phyloP scores from a whole-genome alignment of 2,797 vertebrate species.

The Acipenser ruthenus region DNA sequence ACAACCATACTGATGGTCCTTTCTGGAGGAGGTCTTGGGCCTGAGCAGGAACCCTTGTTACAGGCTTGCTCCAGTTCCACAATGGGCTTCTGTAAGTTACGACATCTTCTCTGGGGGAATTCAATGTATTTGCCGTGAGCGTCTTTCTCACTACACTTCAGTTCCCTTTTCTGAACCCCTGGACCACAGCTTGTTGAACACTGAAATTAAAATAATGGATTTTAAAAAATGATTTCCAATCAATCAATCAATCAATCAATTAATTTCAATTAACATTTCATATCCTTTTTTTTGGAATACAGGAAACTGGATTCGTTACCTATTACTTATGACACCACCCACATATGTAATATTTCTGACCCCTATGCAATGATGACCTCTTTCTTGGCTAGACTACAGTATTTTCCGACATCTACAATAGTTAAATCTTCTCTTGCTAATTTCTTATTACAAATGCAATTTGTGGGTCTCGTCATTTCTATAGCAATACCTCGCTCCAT shows the following conservation, averaged over 20 bases:
- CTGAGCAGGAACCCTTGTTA: constrained; percentile 59
- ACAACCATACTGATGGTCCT: constrained; percentile 36
- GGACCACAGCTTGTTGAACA: constrained; percentile 82
- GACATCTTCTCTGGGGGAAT: constrained; percentile 77
- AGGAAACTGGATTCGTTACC: too few species aligned
- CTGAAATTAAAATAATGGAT: constrained; percentile 31
- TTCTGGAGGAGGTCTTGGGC: constrained; percentile 32
- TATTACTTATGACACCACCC: too few species aligned
- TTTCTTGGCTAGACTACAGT: too few species aligned
- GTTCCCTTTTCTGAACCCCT: constrained; percentile 72
- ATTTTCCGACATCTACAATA: too few species aligned
- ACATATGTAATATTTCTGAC: too few species aligned
- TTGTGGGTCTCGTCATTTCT: constrained; percentile 4
- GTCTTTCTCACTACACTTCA: constrained; percentile 78
- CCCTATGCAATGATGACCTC: too few species aligned
- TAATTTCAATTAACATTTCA: too few species aligned
- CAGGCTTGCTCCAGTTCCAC: constrained; percentile 75
- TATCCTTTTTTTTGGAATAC: too few species aligned
- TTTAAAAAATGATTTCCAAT: too few species aligned
- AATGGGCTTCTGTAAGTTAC: constrained; percentile 70
- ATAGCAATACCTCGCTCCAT: constrained; percentile 80
- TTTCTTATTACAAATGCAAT: constrained; percentile 9
- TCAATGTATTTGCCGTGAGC: constrained; percentile 64
- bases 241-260: too few species aligned
- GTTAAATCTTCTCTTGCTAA: too few species aligned